A percentile compares a stretch with the other conserved stretches of the same genome.
These are phyloP conservation scores for Platysternon megacephalum DNA, from an alignment of 2,113 vertebrate species.

Conservation along the genomic window DNA sequence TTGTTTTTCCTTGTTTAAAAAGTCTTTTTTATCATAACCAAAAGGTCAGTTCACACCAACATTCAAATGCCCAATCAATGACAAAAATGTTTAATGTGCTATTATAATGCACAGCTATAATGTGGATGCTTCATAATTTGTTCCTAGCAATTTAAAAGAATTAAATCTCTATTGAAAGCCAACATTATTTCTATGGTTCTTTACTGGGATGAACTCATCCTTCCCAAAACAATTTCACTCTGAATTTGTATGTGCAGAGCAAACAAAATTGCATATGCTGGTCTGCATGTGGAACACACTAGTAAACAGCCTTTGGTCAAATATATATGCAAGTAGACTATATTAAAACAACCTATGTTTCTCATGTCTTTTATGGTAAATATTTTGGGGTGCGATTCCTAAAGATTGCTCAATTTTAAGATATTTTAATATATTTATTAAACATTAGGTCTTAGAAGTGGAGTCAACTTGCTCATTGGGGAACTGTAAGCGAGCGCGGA, in stretches of 20 bases:
- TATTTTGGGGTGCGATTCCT: background rate
- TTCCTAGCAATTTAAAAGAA: constrained; percentile 29
- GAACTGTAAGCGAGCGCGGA: no score
- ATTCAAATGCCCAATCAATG: background rate
- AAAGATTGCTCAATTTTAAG: background rate
- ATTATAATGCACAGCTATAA: constrained; percentile 41
- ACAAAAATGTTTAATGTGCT: constrained; percentile 48
- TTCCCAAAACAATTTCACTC: constrained; percentile 5
- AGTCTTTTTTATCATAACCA: background rate
- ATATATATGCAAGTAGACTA: background rate
- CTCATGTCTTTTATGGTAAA: background rate
- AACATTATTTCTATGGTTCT: constrained; percentile 9
- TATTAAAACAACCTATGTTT: background rate
- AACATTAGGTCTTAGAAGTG: background rate
- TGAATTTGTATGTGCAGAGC: constrained; percentile 33
- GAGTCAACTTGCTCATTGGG: background rate
- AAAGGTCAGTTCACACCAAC: background rate
- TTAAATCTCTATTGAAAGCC: constrained; percentile 48
- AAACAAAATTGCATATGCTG: constrained; percentile 9
- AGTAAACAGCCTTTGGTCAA: background rate
- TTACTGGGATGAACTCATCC: background rate
- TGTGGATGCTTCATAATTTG: constrained; percentile 14
- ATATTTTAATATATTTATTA: background rate
- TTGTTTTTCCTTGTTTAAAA: background rate
- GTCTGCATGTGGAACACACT: background rate